These are phyloP conservation scores for Lepidurus arcticus DNA, from an alignment of 1,140 invertebrate genomes.

Conservation along the genomic window DNA sequence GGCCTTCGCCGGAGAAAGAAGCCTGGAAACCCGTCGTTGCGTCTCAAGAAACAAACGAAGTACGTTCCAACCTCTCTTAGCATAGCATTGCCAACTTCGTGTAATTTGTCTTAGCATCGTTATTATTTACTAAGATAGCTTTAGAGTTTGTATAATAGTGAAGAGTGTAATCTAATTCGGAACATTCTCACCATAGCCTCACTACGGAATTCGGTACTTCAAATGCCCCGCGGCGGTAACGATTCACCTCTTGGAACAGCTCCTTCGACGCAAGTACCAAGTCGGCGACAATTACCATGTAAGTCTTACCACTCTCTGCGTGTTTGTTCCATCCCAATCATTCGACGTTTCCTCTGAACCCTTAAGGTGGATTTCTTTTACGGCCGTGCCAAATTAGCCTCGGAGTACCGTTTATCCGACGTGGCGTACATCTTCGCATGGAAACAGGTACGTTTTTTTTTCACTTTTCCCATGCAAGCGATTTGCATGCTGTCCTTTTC, in stretches of 20 bases:
- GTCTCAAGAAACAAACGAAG: background rate
- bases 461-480: background rate
- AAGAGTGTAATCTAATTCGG: background rate
- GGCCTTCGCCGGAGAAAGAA: background rate
- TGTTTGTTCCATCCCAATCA: no score
- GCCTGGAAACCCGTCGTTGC: background rate
- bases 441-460: conserved; percentile 31
- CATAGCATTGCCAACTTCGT: background rate
- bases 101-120: no score
- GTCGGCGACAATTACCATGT: conserved; percentile 27
- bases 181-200: background rate
- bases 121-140: no score
- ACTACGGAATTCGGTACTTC: conserved; percentile 29
- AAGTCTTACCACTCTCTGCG: background rate
- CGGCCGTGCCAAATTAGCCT: conserved; percentile 25
- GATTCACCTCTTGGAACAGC: conserved; percentile 30
- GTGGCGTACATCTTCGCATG: conserved; percentile 35
- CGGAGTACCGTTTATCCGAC: conserved; percentile 34
- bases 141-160: no score
- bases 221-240: conserved; percentile 33
- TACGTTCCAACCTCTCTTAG: background rate
- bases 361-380: conserved; percentile 28
- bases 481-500: background rate
- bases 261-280: conserved; percentile 32
- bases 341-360: background rate